Conservation (phyloP, 2,888 invertebrate species). For the Synergus laeviventris region DNA sequence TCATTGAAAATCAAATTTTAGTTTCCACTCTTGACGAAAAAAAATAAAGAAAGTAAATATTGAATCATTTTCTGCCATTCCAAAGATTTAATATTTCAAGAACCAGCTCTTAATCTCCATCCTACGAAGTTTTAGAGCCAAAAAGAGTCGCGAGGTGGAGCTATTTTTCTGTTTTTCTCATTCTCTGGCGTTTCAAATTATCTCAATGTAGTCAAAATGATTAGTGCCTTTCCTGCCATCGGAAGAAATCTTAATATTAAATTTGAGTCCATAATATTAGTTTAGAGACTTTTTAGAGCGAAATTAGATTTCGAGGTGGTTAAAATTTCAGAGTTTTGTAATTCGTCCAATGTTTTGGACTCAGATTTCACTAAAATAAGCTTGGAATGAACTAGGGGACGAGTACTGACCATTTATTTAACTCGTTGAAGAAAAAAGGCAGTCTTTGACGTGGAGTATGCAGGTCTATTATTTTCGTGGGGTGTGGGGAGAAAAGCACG, state of each 20-base stretch:
- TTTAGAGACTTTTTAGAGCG: background rate
- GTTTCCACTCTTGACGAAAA: background rate
- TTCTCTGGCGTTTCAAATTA: background rate
- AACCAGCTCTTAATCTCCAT: background rate
- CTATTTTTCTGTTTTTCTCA: background rate
- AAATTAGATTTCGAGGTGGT: constrained; percentile 1
- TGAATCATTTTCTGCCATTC: background rate
- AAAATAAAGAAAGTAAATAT: background rate
- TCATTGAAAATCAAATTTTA: background rate
- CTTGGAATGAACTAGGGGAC: background rate
- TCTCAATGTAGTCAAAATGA: background rate
- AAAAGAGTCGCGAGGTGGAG: background rate
- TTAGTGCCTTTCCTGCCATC: background rate
- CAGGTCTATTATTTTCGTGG: constrained; percentile 39
- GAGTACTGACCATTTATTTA: constrained; percentile 2
- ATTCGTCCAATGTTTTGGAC: background rate
- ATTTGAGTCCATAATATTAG: background rate
- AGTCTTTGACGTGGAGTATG: constrained; percentile 23
- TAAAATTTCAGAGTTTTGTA: background rate
- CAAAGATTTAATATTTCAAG: background rate
- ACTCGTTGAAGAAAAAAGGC: background rate
- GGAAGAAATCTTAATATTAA: no score
- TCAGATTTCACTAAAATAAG: background rate
- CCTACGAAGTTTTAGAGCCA: background rate
- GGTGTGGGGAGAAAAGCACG: constrained; percentile 42